A percentile compares a stretch with the other conserved stretches of the same genome.
These are phyloP conservation scores for Cartodere bifasciata DNA, from an alignment of 2,888 invertebrate genomes.

Conservation along the genomic window DNA sequence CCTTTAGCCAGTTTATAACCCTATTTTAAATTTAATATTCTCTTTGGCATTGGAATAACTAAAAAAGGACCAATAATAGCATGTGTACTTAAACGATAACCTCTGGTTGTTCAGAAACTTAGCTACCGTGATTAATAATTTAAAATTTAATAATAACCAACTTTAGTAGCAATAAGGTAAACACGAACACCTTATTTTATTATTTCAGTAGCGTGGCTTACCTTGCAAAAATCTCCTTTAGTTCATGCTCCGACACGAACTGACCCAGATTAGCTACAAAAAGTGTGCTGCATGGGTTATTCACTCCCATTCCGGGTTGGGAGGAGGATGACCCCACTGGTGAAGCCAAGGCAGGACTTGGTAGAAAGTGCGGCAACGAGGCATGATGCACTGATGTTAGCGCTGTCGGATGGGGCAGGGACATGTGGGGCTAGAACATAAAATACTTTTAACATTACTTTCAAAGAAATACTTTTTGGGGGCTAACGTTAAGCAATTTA, in stretches of 20 bases:
- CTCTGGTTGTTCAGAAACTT: constrained; percentile 11
- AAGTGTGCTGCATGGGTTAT: constrained; percentile 89
- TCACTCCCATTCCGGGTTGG: constrained; percentile 54
- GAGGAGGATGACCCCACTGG: constrained; percentile 70
- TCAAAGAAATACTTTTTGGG: no score
- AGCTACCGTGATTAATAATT: no score
- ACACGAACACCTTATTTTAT: background rate
- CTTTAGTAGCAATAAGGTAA: no score
- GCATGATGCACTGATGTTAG: constrained; percentile 55
- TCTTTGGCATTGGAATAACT: no score
- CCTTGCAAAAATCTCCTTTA: constrained; percentile 98
- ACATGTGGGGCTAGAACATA: constrained; percentile 42
- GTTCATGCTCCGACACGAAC: constrained; percentile 95
- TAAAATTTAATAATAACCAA: no score
- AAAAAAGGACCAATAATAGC: no score
- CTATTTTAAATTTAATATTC: no score
- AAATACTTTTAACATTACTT: no score
- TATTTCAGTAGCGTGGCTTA: constrained; percentile 43
- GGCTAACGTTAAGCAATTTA: no score
- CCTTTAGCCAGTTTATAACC: no score
- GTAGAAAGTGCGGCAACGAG: constrained; percentile 73
- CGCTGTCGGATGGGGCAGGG: constrained; percentile 49
- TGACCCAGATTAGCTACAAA: constrained; percentile 98
- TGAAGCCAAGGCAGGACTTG: constrained; percentile 86
- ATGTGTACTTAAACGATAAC: no score